A percentile compares a stretch with the other conserved stretches of the same genome.
Evolutionary conservation across 2,888 invertebrate genomes (phyloP).

Genomic region (Protonemura montana): DNA sequence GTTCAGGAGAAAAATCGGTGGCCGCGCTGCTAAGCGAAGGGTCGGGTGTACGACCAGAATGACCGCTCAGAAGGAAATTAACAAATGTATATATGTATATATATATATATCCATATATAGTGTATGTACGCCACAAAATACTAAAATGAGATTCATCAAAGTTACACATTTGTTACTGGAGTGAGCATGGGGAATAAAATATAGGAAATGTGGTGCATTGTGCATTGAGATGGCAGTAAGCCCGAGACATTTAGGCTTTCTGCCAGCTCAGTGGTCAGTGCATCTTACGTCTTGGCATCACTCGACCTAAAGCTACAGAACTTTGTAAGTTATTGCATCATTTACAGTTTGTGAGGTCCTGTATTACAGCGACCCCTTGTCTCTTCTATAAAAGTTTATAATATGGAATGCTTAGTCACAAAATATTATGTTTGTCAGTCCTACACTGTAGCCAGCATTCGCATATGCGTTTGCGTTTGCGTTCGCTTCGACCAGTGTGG

Average conservation of each 20-base stretch:
- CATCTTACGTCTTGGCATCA: constrained; percentile 48
- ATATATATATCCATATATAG: too few species aligned
- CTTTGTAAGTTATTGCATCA: constrained; percentile 63
- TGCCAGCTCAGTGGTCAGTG: constrained; percentile 49
- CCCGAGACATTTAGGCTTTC: constrained; percentile 44
- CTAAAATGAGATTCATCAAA: constrained; percentile 50
- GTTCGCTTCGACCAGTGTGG: constrained; percentile 48
- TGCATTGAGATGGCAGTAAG: constrained; percentile 48
- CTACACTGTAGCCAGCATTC: constrained; percentile 47
- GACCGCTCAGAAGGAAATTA: constrained; percentile 52
- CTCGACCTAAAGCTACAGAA: constrained; percentile 52
- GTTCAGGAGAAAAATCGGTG: constrained; percentile 44
- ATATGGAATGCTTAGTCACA: constrained; percentile 52
- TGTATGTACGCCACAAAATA: constrained; percentile 48
- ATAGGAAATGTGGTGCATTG: constrained; percentile 50
- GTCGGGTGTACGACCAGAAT: constrained; percentile 52
- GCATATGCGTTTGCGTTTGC: constrained; percentile 32
- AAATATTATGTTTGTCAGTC: constrained; percentile 50
- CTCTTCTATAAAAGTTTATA: constrained; percentile 51
- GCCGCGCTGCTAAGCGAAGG: constrained; percentile 32
- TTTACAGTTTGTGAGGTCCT: constrained; percentile 64
- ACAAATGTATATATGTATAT: constrained; percentile 50
- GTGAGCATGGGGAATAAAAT: constrained; percentile 52
- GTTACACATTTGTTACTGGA: constrained; percentile 51
- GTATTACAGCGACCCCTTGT: constrained; percentile 62